phyloP scores from a whole-genome alignment of 2,888 invertebrate species.

The Ormyrus rosae region DNA sequence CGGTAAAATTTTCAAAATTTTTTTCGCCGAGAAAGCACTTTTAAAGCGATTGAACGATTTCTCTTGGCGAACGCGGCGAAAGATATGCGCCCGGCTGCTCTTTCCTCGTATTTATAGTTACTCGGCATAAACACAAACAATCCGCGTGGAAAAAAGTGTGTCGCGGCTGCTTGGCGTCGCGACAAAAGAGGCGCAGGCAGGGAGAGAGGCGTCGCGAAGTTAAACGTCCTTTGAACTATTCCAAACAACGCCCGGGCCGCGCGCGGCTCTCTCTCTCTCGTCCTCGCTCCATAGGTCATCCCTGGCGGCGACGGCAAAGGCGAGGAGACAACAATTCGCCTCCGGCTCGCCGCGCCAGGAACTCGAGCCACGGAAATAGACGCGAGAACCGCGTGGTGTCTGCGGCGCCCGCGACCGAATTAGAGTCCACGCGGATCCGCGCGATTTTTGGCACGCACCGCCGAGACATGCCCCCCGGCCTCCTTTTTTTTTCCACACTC shows the following conservation, averaged over 20 bases:
- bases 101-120: too few relatives aligned
- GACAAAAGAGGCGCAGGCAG: background rate
- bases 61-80: too few relatives aligned
- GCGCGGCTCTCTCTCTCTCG: background rate
- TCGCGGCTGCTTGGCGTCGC: too few relatives aligned
- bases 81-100: too few relatives aligned
- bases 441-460: slow-evolving; percentile 66
- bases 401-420: slow-evolving; percentile 70
- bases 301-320: slow-evolving; percentile 36
- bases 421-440: slow-evolving; percentile 73
- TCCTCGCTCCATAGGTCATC: slow-evolving; percentile 38
- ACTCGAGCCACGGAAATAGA: slow-evolving; percentile 66
- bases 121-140: too few relatives aligned
- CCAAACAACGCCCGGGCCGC: slow-evolving; percentile 27
- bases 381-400: slow-evolving; percentile 73
- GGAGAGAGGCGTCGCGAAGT: background rate
- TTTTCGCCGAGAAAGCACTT: background rate
- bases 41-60: background rate
- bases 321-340: slow-evolving; percentile 59
- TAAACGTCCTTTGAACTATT: slow-evolving; percentile 27
- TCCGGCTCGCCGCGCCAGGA: slow-evolving; percentile 39
- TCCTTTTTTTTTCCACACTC: slow-evolving; percentile 1
- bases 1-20: too few relatives aligned
- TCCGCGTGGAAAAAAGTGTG: too few relatives aligned
- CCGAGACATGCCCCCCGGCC: slow-evolving; percentile 33